phyloP scores from a whole-genome alignment of 2,888 invertebrate species.

The Sminthurides aquaticus region DNA sequence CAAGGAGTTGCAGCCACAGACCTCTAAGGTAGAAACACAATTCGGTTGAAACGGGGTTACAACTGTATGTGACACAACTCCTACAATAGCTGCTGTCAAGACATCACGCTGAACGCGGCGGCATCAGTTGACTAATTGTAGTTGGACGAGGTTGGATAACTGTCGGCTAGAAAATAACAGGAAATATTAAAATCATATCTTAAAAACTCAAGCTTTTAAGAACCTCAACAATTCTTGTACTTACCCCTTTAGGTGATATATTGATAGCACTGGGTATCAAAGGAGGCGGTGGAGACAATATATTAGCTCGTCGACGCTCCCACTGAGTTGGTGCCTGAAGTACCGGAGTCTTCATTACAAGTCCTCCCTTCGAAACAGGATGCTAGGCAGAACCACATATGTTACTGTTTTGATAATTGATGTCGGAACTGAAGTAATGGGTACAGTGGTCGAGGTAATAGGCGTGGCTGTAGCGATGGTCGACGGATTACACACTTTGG shows the following conservation, averaged over 20 bases:
- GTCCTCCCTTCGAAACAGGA: not conserved
- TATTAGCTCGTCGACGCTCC: not conserved
- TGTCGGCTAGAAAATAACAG: too few relatives aligned
- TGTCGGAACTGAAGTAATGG: not conserved
- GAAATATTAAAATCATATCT: too few relatives aligned
- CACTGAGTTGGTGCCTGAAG: conserved; percentile 9
- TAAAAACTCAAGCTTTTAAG: too few relatives aligned
- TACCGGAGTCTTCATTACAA: not conserved
- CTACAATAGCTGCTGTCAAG: too few relatives aligned
- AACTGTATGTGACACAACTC: too few relatives aligned
- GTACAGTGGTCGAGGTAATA: not conserved
- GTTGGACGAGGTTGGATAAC: too few relatives aligned
- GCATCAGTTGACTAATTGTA: too few relatives aligned
- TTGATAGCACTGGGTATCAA: not conserved
- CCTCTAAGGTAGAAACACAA: too few relatives aligned
- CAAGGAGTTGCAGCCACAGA: too few relatives aligned
- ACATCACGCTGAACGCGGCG: too few relatives aligned
- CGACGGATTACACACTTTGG: not conserved
- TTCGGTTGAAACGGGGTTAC: too few relatives aligned
- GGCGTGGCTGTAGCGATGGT: not conserved
- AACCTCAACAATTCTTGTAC: too few relatives aligned
- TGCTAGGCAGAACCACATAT: not conserved
- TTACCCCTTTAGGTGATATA: not conserved
- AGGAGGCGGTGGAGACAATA: not conserved
- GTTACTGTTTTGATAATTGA: not conserved